Evolutionary conservation across 64 coral and sea anemone species (phyloP), one percentile per base, ranked within the genome.

Genomic region (Pocillopora verrucosa): DNA sequence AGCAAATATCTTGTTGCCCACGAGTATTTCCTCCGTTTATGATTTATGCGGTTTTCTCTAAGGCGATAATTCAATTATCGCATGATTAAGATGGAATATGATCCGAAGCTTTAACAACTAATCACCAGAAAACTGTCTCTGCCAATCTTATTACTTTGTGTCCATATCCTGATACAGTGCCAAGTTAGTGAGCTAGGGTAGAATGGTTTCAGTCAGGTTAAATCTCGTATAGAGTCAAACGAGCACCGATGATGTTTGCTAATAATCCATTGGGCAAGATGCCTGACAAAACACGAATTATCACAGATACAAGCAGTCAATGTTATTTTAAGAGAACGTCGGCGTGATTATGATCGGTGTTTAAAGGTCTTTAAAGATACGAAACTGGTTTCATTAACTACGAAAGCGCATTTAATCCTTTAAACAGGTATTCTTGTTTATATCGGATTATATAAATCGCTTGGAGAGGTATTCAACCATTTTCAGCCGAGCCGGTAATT

Each of bases 11-110:
- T 38, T 72, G 67, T 68, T 67, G 34, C 36, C 13, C 64, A 16
- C 36, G 16, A 85, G 63, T 26, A 34, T 72, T 85, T 85, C 25
- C 26, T 16, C 11, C 22, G 64, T 17, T 0, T 16, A 56, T 16
- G 30, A n/a, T 83, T 72, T 70, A 63, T 85, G 65, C 38, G 65
- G 65, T 85, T 58, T 45, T 13, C 35, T 67, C 82, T 70, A 72
- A 85, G 64, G 63, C 82, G 65, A 72, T 72, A 85, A 72, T 85
- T 85, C 36, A 85, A 85, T 85, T 85, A 85, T 85, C 82, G 82
- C 82, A 67, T 65, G 65, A 85, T 85, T 85, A 72, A 85, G 38
- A 85, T 85, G 65, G 36, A 85, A 85, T 58, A 72, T 25, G 82
- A 85, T 58, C 63, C 82, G 19, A 20, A 41, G 26, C 36, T 11